A percentile compares a stretch with the other conserved stretches of the same genome.
phyloP scores from a whole-genome alignment of 2,797 vertebrate genomes.

The Eurystomus glaucurus region DNA sequence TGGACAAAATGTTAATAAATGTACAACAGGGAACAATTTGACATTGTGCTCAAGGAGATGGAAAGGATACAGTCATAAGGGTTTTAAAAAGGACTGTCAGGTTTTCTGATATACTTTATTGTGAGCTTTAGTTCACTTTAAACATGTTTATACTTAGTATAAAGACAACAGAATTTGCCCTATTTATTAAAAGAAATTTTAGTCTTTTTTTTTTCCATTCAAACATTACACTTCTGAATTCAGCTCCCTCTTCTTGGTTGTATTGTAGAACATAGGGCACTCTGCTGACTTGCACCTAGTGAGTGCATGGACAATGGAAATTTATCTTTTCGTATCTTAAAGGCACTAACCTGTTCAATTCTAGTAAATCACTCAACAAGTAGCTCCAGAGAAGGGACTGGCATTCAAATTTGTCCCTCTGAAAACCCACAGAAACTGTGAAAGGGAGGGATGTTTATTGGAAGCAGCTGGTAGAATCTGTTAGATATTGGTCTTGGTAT shows the following conservation, averaged over 20 bases:
- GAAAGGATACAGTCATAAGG: neutral
- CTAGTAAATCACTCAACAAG: neutral
- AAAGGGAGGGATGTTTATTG: neutral
- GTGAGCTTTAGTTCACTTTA: neutral
- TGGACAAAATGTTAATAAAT: conserved; percentile 67
- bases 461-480: neutral
- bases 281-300: neutral
- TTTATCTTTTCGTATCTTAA: neutral
- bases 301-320: neutral
- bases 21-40: conserved; percentile 42
- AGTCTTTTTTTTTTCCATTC: neutral
- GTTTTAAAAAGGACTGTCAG: neutral
- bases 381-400: neutral
- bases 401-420: neutral
- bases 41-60: conserved; percentile 51
- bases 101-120: neutral
- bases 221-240: neutral
- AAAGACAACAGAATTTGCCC: neutral
- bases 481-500: neutral
- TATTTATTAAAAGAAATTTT: neutral
- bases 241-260: neutral
- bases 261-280: neutral
- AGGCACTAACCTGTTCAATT: neutral
- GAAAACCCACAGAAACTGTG: neutral
- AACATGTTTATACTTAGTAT: neutral